phyloP scores from a whole-genome alignment of 2,113 vertebrate genomes.

The Peromyscus leucopus region DNA sequence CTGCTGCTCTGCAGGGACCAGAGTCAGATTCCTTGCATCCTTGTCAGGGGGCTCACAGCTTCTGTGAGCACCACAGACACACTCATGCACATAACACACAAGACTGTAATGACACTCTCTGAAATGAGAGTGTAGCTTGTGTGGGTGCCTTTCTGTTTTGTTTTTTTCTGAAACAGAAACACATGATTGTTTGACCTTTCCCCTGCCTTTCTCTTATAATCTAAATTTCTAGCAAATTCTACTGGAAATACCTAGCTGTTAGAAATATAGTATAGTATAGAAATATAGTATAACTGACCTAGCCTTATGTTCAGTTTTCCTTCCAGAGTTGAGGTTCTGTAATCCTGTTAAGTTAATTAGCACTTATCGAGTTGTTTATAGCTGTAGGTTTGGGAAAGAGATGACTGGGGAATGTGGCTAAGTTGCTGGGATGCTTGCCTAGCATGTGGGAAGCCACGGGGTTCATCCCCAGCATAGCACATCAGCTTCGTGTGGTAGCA shows the following conservation, averaged over 20 bases:
- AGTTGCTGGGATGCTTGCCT: neutral
- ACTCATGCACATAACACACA: neutral
- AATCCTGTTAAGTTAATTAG: constrained; percentile 55
- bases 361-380: neutral
- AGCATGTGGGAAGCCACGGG: neutral
- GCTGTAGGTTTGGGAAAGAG: neutral
- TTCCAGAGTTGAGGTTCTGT: neutral
- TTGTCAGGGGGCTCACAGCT: neutral
- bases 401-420: neutral
- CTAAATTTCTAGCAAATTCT: constrained; percentile 29
- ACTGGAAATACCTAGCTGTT: neutral
- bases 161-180: constrained; percentile 61
- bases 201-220: neutral
- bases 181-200: constrained; percentile 10
- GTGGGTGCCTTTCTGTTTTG: constrained; percentile 39
- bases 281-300: constrained; percentile 22
- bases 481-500: neutral
- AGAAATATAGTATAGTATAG: too few relatives aligned
- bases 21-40: neutral
- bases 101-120: neutral
- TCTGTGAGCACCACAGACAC: neutral
- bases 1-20: neutral
- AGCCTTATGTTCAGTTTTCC: neutral
- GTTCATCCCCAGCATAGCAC: neutral
- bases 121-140: neutral